Conservation (phyloP, 1,140 invertebrate species). For the Papilio helenus region DNA sequence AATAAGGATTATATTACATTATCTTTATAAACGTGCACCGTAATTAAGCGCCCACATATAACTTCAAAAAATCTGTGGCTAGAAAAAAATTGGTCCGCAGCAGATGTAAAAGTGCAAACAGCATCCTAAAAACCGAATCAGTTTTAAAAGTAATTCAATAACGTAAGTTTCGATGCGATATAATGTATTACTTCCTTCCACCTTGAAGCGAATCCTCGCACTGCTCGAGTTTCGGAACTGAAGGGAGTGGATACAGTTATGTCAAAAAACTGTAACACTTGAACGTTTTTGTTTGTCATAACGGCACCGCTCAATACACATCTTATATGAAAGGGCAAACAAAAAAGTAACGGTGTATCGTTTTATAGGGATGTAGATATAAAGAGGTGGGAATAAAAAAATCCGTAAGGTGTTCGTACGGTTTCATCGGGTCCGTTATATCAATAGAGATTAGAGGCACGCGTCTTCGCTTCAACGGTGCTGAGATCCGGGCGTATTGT, state of each 20-base stretch:
- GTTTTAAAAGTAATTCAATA: slow-evolving; percentile 81
- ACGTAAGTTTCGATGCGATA: slow-evolving; percentile 75
- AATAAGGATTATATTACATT: slow-evolving; percentile 78
- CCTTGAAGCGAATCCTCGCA: slow-evolving; percentile 64
- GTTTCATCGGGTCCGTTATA: slow-evolving; percentile 74
- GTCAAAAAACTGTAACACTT: slow-evolving; percentile 79
- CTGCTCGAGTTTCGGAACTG: slow-evolving; percentile 56
- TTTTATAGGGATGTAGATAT: slow-evolving; percentile 72
- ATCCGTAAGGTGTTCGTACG: slow-evolving; percentile 75
- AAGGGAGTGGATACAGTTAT: slow-evolving; percentile 75
- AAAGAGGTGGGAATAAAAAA: slow-evolving; percentile 63
- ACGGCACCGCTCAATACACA: slow-evolving; percentile 70
- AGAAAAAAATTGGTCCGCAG: slow-evolving; percentile 65
- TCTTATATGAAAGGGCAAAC: slow-evolving; percentile 61
- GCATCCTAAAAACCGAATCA: slow-evolving; percentile 66
- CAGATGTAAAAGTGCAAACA: slow-evolving; percentile 78
- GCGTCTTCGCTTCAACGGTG: slow-evolving; percentile 63
- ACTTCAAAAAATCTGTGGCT: slow-evolving; percentile 58
- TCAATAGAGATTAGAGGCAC: slow-evolving; percentile 81
- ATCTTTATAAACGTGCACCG: slow-evolving; percentile 76
- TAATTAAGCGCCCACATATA: slow-evolving; percentile 81
- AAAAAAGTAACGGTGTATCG: slow-evolving; percentile 72
- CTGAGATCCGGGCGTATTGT: slow-evolving; percentile 65
- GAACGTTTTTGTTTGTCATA: slow-evolving; percentile 70
- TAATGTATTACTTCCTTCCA: slow-evolving; percentile 82